These are phyloP conservation scores for Vidua macroura DNA, from an alignment of 2,113 vertebrate genomes.

Conservation along the genomic window DNA sequence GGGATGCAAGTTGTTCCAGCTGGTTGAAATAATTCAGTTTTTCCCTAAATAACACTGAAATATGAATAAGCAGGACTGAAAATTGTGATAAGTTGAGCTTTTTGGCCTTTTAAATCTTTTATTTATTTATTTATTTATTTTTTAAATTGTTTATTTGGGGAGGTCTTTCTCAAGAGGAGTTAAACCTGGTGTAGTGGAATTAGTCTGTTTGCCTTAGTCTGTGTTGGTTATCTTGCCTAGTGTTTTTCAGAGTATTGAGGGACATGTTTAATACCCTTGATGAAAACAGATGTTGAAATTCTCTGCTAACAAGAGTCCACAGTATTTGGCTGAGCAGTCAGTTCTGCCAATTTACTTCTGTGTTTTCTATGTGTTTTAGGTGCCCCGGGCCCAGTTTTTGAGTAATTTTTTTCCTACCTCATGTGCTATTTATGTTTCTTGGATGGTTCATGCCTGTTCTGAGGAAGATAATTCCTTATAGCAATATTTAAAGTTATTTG, in stretches of 20 bases:
- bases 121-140: no score
- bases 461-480: not conserved
- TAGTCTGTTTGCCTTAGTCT: not conserved
- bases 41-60: not conserved
- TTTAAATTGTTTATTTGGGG: not conserved
- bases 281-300: not conserved
- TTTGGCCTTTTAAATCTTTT: not conserved
- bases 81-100: not conserved
- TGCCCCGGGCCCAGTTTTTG: not conserved
- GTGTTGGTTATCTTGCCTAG: not conserved
- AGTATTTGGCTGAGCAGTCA: not conserved
- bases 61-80: not conserved
- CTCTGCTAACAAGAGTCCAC: not conserved
- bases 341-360: not conserved
- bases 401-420: not conserved
- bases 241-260: not conserved
- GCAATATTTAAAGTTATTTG: not conserved
- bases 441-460: not conserved
- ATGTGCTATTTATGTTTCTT: not conserved
- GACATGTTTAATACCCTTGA: not conserved
- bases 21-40: not conserved
- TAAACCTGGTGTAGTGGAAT: not conserved
- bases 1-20: not conserved
- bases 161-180: not conserved
- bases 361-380: not conserved